Evolutionary conservation across 2,888 invertebrate genomes (phyloP).

Genomic region (Philopedon plagiatum): DNA sequence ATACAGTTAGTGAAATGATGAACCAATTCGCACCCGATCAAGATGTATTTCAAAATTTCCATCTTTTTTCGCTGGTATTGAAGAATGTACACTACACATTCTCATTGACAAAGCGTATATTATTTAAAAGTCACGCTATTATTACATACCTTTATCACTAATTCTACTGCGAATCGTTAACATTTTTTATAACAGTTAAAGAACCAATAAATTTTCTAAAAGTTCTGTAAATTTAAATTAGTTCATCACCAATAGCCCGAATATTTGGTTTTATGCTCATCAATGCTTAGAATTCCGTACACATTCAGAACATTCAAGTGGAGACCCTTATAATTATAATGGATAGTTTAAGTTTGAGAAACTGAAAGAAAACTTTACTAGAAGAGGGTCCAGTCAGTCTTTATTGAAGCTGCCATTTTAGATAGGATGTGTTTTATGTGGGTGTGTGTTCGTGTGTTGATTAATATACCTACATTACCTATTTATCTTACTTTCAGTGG

Average conservation of each 20-base stretch:
- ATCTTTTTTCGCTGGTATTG: no score
- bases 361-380: slow-evolving; percentile 27
- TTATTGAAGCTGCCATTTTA: slow-evolving; percentile 10
- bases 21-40: no score
- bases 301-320: slow-evolving; percentile 41
- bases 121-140: no score
- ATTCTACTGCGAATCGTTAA: no score
- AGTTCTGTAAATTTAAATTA: neutral
- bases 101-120: no score
- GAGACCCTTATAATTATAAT: slow-evolving; percentile 41
- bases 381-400: slow-evolving; percentile 29
- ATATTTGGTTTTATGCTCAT: slow-evolving; percentile 12
- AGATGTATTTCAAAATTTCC: no score
- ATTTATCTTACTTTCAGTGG: no score
- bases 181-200: no score
- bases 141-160: no score
- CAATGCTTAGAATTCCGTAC: slow-evolving; percentile 12
- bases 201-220: neutral
- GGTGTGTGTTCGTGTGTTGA: neutral
- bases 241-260: neutral
- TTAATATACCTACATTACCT: no score
- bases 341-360: slow-evolving; percentile 42
- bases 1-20: no score
- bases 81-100: no score
- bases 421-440: neutral